Conservation (phyloP, 2,113 vertebrate genomes). For the Patagioenas fasciata region DNA sequence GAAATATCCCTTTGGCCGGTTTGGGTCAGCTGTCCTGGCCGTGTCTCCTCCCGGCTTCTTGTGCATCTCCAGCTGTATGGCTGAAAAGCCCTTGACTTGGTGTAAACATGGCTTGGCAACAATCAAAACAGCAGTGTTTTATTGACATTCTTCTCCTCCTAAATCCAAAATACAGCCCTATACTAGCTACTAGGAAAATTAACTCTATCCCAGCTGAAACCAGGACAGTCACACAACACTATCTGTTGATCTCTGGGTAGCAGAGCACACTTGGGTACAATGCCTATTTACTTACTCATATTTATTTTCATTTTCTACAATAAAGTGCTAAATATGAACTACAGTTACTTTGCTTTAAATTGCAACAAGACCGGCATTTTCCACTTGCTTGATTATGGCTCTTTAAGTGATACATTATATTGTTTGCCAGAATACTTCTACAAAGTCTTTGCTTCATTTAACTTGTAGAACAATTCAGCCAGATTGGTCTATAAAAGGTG, state of each 20-base stretch:
- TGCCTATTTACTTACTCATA: neutral
- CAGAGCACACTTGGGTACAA: neutral
- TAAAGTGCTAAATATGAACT: conserved; percentile 34
- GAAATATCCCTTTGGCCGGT: too few species aligned
- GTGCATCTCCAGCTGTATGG: too few species aligned
- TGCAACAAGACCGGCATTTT: conserved; percentile 61
- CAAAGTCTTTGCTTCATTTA: conserved; percentile 59
- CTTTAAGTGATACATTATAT: conserved; percentile 72
- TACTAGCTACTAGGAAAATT: too few species aligned
- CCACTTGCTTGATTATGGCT: conserved; percentile 69
- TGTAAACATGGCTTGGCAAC: too few species aligned
- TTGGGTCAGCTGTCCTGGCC: too few species aligned
- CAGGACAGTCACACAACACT: neutral
- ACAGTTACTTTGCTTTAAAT: neutral
- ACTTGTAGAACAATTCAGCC: conserved; percentile 49
- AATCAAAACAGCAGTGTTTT: too few species aligned
- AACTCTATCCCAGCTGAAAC: too few species aligned
- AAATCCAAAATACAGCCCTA: too few species aligned
- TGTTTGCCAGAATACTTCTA: conserved; percentile 63
- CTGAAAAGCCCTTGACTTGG: too few species aligned
- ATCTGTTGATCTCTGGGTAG: neutral
- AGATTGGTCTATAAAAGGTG: conserved; percentile 74
- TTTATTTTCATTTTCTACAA: conserved; percentile 42
- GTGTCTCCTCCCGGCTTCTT: too few species aligned
- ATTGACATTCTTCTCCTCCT: too few species aligned